Conservation (phyloP, 2,113 vertebrate genomes). For the Agelaius phoeniceus region DNA sequence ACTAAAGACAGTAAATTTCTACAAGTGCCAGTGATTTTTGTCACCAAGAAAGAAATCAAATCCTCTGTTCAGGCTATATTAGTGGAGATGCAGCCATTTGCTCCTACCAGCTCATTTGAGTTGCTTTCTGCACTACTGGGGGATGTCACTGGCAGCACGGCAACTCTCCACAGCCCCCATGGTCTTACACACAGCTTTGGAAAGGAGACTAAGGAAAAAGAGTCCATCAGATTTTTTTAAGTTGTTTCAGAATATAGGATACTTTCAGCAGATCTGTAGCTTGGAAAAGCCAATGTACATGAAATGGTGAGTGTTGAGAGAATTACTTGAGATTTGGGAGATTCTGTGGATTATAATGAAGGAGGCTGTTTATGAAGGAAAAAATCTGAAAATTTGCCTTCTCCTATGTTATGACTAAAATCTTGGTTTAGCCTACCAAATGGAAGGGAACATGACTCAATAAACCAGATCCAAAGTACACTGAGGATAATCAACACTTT, state of each 20-base stretch:
- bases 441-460: not conserved
- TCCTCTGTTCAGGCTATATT: not conserved
- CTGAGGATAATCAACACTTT: constrained; percentile 16
- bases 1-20: not conserved
- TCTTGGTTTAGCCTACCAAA: constrained; percentile 26
- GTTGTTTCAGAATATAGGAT: not conserved
- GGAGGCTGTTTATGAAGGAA: not conserved
- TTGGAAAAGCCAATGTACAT: not conserved
- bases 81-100: not conserved
- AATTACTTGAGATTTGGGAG: constrained; percentile 17
- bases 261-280: not conserved
- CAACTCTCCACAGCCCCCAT: not conserved
- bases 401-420: not conserved
- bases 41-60: not conserved
- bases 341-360: not conserved
- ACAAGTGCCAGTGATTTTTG: not conserved
- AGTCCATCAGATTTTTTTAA: not conserved
- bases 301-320: not conserved
- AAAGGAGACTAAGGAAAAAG: not conserved
- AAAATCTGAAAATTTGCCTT: not conserved
- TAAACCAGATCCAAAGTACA: not conserved
- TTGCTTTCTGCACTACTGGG: not conserved
- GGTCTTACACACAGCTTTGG: not conserved
- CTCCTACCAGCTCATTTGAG: accelerated
- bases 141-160: not conserved